These are phyloP conservation scores for Scrobipalpa atriplicella DNA, from an alignment of 2,888 invertebrate genomes.

Conservation along the genomic window DNA sequence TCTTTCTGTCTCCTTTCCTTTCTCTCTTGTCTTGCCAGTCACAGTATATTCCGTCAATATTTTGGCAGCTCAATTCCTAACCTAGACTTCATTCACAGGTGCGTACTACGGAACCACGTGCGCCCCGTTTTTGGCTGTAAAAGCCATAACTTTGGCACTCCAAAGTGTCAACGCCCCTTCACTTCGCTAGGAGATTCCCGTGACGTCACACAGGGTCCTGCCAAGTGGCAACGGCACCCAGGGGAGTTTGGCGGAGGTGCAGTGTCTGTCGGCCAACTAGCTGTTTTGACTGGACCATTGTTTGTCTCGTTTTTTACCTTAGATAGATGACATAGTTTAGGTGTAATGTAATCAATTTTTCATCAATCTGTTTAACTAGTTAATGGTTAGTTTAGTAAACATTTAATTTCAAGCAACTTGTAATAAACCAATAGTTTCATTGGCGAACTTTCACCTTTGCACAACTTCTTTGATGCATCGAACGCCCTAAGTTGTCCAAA, in stretches of 20 bases:
- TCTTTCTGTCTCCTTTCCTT: neutral
- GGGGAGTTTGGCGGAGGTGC: slow-evolving; percentile 47
- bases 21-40: neutral
- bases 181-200: slow-evolving; percentile 47
- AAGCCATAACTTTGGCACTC: slow-evolving; percentile 27
- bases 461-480: too few species aligned
- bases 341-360: neutral
- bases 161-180: slow-evolving; percentile 28
- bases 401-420: too few species aligned
- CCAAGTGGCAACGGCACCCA: slow-evolving; percentile 60
- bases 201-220: slow-evolving; percentile 60
- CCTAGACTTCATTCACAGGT: slow-evolving; percentile 23
- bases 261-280: slow-evolving; percentile 28
- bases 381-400: too few species aligned
- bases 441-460: too few species aligned
- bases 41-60: slow-evolving; percentile 19
- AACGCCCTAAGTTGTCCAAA: too few species aligned
- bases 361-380: too few species aligned
- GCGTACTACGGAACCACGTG: slow-evolving; percentile 20
- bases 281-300: slow-evolving; percentile 54
- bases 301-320: slow-evolving; percentile 26
- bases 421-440: too few species aligned
- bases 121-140: slow-evolving; percentile 27
- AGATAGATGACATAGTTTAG: neutral
- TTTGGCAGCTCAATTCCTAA: slow-evolving; percentile 23